A percentile compares a stretch with the other conserved stretches of the same genome.
These are phyloP conservation scores for Meteorus sp. DNA, from an alignment of 1,140 invertebrate species.

Conservation along the genomic window DNA sequence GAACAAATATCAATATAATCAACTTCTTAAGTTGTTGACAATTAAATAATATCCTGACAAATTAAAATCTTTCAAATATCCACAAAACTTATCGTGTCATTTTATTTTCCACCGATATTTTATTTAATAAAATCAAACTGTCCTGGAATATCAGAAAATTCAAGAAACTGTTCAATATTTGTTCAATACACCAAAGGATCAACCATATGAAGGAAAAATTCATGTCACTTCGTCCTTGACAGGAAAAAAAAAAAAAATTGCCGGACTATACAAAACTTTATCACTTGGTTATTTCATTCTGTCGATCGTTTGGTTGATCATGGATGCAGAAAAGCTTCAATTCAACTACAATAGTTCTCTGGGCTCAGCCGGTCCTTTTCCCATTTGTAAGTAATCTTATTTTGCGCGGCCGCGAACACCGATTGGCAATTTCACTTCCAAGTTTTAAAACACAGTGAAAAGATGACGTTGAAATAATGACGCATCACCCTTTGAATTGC, in stretches of 20 bases:
- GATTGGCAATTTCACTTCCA: conserved; percentile 29
- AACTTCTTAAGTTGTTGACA: no score
- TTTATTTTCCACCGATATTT: no score
- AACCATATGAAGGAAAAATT: no score
- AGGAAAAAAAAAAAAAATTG: no score
- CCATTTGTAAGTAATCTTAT: conserved; percentile 37
- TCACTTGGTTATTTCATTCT: conserved; percentile 31
- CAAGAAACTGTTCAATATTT: no score
- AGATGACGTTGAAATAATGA: neutral
- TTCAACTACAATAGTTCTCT: conserved; percentile 33
- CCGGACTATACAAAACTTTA: neutral
- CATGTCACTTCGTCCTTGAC: no score
- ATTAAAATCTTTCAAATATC: no score
- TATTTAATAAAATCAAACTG: no score
- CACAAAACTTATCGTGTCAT: no score
- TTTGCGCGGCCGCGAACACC: conserved; percentile 33
- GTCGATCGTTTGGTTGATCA: conserved; percentile 17
- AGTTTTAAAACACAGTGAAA: conserved; percentile 5
- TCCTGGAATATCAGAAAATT: no score
- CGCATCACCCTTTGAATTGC: neutral
- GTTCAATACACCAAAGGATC: no score
- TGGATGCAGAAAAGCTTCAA: conserved; percentile 25
- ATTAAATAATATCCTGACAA: no score
- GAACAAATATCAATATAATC: neutral
- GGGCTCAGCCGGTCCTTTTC: conserved; percentile 40